Base-by-base conservation (phyloP, 1,140 invertebrate genomes). In the Himalopsyche phryganea region DNA sequence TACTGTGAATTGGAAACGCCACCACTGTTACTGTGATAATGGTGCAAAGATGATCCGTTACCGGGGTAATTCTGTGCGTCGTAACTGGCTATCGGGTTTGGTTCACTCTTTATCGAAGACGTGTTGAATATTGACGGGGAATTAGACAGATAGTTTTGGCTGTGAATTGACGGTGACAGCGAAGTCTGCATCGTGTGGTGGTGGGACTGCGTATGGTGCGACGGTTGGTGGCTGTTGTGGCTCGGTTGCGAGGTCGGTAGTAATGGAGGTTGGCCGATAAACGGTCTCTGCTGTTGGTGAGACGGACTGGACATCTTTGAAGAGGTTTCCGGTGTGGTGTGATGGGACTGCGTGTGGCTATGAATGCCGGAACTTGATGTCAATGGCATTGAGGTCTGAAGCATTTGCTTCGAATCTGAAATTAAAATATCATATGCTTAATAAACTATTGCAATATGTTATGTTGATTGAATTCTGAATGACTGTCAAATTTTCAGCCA, bases 241-340 rank as follows among this genome's bases (percentile, higher is more conserved):
- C 42, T 50, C n/a, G 61, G 38, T 54, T 58, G 58, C 0, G 68
- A 62, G 20, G 71, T 66, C 20, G 71, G 68, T 56, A 82, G 68
- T 10, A 81, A 71, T 3, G 81, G 75, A 2, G 80, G 76, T 55
- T 76, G 75, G 1, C 75, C 74, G n/a, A 79, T 56, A 59, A 75
- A 77, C 4, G 75, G 75, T 28, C 75, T 58, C 50, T 79, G 74
- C 7, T 50, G 50, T 1, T 65, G 28, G n/a, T 14, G 42, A 13
- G 48, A 55, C n/a, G 38, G 14, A 63, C 52, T 71, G 63, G 36
- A 74, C 71, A 58, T 49, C 45, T 61, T 61, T 11, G 44, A 20
- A 6, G 28, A 28, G 19, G 58, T 11, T 32, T 62, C 58, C 32
- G 57, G 35, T 6, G 60, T 56, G 4, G 60, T 35, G 40, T 63